Percentiles rank a stretch among this genome's conserved stretches.
Evolutionary conservation across 2,797 vertebrate genomes (phyloP).

Genomic region (Zalophus californianus): DNA sequence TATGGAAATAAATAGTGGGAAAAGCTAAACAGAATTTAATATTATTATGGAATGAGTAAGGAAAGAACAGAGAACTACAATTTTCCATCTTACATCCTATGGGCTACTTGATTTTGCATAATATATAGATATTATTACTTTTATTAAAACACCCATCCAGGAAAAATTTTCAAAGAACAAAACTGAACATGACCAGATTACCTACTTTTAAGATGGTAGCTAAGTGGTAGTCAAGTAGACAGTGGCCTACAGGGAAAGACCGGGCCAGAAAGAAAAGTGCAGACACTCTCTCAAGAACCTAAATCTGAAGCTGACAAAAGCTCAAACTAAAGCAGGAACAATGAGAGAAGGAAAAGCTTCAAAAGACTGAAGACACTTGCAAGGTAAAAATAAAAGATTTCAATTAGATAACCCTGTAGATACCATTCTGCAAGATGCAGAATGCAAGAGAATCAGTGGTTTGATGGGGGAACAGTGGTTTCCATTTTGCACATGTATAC

Average conservation of each 20-base stretch:
- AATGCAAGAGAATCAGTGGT: neutral
- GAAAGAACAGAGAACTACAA: neutral
- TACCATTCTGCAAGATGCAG: neutral
- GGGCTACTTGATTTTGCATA: neutral
- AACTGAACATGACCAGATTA: neutral
- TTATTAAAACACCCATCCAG: neutral
- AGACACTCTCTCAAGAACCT: neutral
- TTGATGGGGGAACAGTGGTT: neutral
- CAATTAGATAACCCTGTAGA: neutral
- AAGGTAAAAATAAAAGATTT: neutral
- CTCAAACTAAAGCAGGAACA: neutral
- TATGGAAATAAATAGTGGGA: neutral
- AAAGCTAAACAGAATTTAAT: neutral
- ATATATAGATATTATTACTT: neutral
- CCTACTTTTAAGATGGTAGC: slow-evolving; percentile 17
- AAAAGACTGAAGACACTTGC: neutral
- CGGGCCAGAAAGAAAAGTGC: neutral
- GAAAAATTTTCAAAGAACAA: neutral
- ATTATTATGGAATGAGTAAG: neutral
- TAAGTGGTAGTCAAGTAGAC: neutral
- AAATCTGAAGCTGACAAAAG: neutral
- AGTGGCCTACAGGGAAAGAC: neutral
- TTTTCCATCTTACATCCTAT: neutral
- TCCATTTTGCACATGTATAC: neutral
- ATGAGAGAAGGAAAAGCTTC: neutral